phyloP scores from a whole-genome alignment of 2,888 invertebrate species.

The Drosophila buzzatii region DNA sequence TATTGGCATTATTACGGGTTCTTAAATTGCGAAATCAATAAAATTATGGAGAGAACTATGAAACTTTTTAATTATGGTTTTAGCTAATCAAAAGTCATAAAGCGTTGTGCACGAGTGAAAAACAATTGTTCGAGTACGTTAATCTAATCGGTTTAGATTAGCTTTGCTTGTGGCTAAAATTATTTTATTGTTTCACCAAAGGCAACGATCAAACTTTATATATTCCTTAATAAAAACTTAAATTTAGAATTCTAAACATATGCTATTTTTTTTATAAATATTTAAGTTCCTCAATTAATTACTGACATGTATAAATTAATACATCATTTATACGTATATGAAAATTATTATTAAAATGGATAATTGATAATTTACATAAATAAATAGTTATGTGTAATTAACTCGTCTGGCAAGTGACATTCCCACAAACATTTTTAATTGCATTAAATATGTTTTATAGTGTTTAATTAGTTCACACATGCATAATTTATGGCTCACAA shows the following conservation, averaged over 20 bases:
- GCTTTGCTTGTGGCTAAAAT: conserved; percentile 4
- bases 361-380: neutral
- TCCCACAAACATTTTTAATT: neutral
- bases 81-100: conserved; percentile 30
- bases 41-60: neutral
- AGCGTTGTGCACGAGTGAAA: conserved; percentile 24
- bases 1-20: conserved; percentile 62
- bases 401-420: neutral
- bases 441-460: neutral
- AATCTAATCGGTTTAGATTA: conserved; percentile 65
- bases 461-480: neutral
- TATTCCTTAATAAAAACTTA: neutral
- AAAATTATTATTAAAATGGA: neutral
- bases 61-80: conserved; percentile 13
- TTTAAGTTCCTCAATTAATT: neutral
- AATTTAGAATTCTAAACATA: neutral
- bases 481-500: neutral
- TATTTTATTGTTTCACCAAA: neutral
- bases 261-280: neutral
- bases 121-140: conserved; percentile 20
- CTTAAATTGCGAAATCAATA: neutral
- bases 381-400: neutral
- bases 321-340: neutral
- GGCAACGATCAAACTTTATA: conserved; percentile 5
- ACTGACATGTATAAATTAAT: neutral